Evolutionary conservation across 2,888 invertebrate species (phyloP).

Genomic region (Bellardia bayeri): DNA sequence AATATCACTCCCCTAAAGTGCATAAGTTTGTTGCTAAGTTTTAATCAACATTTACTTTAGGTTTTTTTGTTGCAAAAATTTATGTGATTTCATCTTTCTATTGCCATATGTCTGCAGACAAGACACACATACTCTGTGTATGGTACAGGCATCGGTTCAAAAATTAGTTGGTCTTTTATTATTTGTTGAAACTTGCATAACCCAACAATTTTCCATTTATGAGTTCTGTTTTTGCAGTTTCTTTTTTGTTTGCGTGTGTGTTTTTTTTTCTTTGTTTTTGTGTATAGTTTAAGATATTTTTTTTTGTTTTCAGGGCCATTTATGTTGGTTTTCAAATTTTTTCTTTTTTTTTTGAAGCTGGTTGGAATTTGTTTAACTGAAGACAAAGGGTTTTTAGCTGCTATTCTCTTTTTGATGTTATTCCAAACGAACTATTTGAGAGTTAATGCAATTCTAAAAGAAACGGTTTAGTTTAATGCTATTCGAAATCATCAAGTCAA

Average conservation of each 20-base stretch:
- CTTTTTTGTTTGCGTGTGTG: not conserved
- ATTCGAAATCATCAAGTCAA: too few species aligned
- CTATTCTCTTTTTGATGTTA: too few species aligned
- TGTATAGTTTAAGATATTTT: not conserved
- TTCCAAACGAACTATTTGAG: too few species aligned
- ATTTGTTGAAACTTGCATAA: constrained; percentile 52
- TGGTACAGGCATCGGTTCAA: not conserved
- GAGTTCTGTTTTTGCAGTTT: constrained; percentile 6
- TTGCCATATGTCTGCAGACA: constrained; percentile 18
- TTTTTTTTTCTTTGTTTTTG: constrained; percentile 1
- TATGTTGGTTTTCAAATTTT: not conserved
- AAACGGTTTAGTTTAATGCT: too few species aligned
- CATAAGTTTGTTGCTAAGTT: constrained; percentile 21
- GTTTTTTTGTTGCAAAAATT: not conserved
- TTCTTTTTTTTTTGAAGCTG: not conserved
- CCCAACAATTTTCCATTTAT: constrained; percentile 58
- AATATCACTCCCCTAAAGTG: not conserved
- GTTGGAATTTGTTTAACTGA: not conserved
- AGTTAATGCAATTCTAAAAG: too few species aligned
- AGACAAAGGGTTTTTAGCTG: too few species aligned
- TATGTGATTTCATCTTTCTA: not conserved
- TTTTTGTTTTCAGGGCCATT: constrained; percentile 50
- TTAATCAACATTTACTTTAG: constrained; percentile 59
- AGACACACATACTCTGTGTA: constrained; percentile 14
- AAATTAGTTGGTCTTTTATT: constrained; percentile 18